Conservation (phyloP, 2,113 vertebrate genomes). For the Quiscalus mexicanus region DNA sequence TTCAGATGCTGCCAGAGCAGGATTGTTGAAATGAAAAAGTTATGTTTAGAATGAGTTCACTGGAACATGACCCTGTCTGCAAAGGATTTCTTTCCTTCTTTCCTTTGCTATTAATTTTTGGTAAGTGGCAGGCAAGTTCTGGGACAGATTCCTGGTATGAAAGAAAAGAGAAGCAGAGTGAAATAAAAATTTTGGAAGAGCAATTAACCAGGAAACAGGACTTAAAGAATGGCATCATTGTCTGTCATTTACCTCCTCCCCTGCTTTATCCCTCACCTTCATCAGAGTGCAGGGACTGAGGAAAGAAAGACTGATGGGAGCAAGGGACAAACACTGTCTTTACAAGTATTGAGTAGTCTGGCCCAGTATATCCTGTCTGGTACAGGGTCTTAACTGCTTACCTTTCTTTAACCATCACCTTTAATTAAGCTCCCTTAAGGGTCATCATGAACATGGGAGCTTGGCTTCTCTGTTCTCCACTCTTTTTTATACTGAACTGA, state of each 20-base stretch:
- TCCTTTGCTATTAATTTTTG: not conserved
- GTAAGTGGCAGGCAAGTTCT: not conserved
- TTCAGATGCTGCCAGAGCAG: not conserved
- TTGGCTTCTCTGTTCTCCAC: conserved; percentile 3
- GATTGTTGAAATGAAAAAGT: not conserved
- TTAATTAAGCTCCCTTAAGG: conserved; percentile 50
- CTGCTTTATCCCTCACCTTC: not conserved
- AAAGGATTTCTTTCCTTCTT: not conserved
- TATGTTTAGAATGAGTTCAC: conserved; percentile 32
- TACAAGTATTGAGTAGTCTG: not conserved
- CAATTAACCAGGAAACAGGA: not conserved
- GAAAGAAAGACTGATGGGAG: not conserved
- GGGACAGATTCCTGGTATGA: not conserved
- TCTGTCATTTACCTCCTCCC: not conserved
- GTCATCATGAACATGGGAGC: not conserved
- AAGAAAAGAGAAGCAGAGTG: not conserved
- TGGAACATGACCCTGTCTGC: not conserved
- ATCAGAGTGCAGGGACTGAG: not conserved
- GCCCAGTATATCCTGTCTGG: not conserved
- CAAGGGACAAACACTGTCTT: not conserved
- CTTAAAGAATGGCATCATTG: not conserved
- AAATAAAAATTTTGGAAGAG: not conserved
- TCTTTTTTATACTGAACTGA: conserved; percentile 6
- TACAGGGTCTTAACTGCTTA: not conserved
- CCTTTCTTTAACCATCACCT: not conserved